Conservation (phyloP, 2,888 invertebrate species). For the Petrolisthes cinctipes region DNA sequence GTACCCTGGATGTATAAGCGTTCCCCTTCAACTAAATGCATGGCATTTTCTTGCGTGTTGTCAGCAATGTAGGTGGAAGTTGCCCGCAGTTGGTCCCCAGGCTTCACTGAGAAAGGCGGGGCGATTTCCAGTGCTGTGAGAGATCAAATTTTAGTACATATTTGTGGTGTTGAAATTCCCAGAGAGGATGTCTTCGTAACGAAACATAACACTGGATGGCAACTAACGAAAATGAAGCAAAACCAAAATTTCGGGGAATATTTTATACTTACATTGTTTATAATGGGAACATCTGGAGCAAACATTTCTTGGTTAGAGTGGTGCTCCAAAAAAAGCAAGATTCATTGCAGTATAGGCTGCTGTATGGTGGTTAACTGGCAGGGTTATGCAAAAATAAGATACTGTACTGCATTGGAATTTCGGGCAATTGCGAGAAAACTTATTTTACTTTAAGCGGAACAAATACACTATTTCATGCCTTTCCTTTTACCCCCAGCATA, state of each 20-base stretch:
- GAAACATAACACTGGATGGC: not conserved
- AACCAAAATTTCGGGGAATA: constrained; percentile 7
- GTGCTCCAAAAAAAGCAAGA: no score
- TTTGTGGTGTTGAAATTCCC: not conserved
- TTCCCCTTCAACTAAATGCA: constrained; percentile 91
- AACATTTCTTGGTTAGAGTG: no score
- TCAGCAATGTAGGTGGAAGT: constrained; percentile 87
- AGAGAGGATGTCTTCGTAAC: not conserved
- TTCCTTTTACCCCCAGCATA: no score
- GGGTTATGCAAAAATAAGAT: no score
- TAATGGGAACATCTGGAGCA: no score
- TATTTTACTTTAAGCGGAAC: no score
- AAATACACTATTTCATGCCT: no score
- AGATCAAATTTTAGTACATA: not conserved
- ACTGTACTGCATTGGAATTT: no score
- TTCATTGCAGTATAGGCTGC: no score
- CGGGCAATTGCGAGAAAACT: no score
- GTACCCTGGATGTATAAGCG: constrained; percentile 84
- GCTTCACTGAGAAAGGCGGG: constrained; percentile 73
- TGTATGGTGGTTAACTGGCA: no score
- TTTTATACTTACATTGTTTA: not conserved
- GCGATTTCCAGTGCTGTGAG: constrained; percentile 45
- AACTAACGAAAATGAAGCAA: not conserved
- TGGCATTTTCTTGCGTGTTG: constrained; percentile 82
- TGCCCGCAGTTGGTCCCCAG: constrained; percentile 84